Base-by-base conservation (phyloP, 2,888 invertebrate genomes). In the Smittia aterrima region DNA sequence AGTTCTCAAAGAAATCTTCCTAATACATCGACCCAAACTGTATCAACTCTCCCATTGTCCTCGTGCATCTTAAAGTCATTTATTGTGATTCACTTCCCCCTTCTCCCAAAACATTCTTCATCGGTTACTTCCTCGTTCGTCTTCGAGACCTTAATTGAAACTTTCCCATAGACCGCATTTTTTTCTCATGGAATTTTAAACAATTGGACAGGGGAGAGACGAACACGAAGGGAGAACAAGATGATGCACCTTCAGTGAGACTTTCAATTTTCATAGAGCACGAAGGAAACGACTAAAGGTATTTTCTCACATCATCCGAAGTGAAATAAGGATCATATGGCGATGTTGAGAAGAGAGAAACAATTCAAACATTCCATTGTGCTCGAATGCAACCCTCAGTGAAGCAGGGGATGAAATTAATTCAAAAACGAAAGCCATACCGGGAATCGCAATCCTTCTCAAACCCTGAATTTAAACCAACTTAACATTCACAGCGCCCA, bases 111-210 rank as follows among this genome's bases (percentile, higher is more conserved):
- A 20, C 38, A 1, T 40, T 40, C 47, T 16, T 47, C 16, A 47
- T 38, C 16, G 18, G 22, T 40, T 67, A 68, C 68, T 68, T 70
- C 54, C 70, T 70, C 53, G 32, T 40, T 18, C 18, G 11, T 22
- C 25, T 64, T 64, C 27, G 25, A 18, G 38, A 20, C 22, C 24
- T 20, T 54, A 47, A 70, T 70, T 47, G 53, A 70, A 53, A 70
- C 11, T 53, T 70, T 70, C 70, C 70, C 70, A 70, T 70, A 47
- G 70, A 70, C 70, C 70, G 20, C 70, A 54, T 70, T 70, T 70
- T 70, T 54, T 70, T 70, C 70, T 70, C 70, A 70, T 32, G 64
- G n/a, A 27, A 25, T 27, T 64, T 64, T 20, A 27, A 13, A 25
- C 4, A 24, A 20, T 64, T 64, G 27, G 27, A 64, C 25, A 64